Conservation (phyloP, 1,140 invertebrate genomes). For the Melanaphis sacchari region DNA sequence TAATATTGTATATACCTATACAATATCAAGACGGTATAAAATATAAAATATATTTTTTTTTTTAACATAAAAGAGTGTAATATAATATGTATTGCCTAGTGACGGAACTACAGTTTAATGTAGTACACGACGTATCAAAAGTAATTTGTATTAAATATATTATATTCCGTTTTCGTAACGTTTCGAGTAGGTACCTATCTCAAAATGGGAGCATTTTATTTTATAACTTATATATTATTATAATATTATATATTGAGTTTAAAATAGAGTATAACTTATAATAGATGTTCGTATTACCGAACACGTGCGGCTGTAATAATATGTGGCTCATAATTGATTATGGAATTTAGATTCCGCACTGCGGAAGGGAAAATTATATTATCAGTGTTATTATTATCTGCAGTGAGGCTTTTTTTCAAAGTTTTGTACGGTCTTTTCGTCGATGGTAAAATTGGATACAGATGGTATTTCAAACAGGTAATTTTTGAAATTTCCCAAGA, state of each 20-base stretch:
- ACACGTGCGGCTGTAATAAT: background rate
- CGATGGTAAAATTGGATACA: background rate
- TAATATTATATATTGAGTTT: no score
- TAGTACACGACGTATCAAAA: background rate
- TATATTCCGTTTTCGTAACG: background rate
- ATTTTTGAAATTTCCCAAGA: background rate
- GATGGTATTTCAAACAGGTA: background rate
- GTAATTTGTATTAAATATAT: background rate
- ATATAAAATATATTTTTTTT: background rate
- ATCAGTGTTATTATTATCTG: background rate
- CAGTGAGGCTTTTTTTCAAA: background rate
- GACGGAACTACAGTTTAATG: background rate
- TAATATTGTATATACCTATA: background rate
- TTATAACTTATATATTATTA: no score
- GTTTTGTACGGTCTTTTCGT: background rate
- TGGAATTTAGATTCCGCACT: background rate
- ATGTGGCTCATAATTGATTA: background rate
- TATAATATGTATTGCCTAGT: background rate
- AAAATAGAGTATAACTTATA: no score
- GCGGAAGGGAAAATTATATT: background rate
- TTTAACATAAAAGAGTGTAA: background rate
- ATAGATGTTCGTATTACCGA: background rate
- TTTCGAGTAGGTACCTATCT: background rate
- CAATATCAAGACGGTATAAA: background rate
- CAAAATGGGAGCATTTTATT: background rate